Evolutionary conservation across 2,888 invertebrate species (phyloP).

Genomic region (Globia sparganii): DNA sequence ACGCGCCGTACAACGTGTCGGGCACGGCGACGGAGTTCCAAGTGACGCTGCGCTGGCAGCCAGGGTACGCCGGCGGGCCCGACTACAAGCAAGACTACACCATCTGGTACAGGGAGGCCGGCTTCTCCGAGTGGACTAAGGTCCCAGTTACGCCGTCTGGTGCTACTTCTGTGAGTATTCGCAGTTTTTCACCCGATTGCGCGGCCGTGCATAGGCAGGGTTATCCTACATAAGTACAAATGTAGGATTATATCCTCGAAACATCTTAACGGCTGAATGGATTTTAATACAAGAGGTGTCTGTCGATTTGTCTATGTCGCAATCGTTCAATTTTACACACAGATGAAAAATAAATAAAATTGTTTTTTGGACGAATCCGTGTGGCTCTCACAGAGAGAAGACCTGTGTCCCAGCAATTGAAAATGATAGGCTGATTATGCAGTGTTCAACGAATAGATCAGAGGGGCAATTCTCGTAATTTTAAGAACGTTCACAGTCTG

Average conservation of each 20-base stretch:
- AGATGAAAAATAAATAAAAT: background rate
- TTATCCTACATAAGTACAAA: background rate
- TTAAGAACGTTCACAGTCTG: too few species aligned
- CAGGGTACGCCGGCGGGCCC: constrained; percentile 98
- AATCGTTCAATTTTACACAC: background rate
- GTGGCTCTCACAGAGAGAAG: too few species aligned
- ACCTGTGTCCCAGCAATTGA: too few species aligned
- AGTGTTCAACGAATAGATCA: background rate
- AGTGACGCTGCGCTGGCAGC: constrained; percentile 97
- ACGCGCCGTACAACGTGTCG: constrained; percentile 98
- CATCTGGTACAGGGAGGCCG: constrained; percentile 97
- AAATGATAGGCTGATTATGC: too few species aligned
- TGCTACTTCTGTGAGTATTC: constrained; percentile 91
- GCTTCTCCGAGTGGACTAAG: constrained; percentile 97
- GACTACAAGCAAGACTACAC: constrained; percentile 98
- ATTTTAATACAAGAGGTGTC: background rate
- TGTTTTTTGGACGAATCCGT: background rate
- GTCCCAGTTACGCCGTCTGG: constrained; percentile 98
- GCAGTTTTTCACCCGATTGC: background rate
- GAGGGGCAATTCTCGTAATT: too few species aligned
- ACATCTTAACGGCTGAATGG: background rate
- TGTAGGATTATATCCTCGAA: too few species aligned
- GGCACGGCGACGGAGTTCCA: constrained; percentile 97
- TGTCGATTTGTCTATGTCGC: background rate
- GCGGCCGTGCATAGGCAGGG: too few species aligned